Conservation (phyloP, 2,888 invertebrate species). For the Bombylius discolor region DNA sequence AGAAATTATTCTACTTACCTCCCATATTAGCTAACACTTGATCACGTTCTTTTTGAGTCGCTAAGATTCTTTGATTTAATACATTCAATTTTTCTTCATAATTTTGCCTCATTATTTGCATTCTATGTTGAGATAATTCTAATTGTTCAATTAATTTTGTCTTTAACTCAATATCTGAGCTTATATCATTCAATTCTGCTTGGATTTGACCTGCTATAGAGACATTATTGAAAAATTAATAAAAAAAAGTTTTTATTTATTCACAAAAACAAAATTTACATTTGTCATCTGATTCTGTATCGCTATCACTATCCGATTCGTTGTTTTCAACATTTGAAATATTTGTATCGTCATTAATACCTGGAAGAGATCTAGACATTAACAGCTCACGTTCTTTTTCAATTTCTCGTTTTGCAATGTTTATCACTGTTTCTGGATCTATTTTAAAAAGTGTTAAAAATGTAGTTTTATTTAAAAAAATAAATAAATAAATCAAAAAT, state of each 20-base stretch:
- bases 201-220: slow-evolving; percentile 44
- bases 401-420: slow-evolving; percentile 68
- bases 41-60: slow-evolving; percentile 83
- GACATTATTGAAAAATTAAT: slow-evolving; percentile 2
- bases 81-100: slow-evolving; percentile 85
- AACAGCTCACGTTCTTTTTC: slow-evolving; percentile 48
- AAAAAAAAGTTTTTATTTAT: background rate
- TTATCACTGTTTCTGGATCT: slow-evolving; percentile 44
- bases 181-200: slow-evolving; percentile 76
- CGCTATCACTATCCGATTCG: slow-evolving; percentile 44
- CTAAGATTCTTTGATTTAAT: slow-evolving; percentile 69
- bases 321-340: slow-evolving; percentile 45
- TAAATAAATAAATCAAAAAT: too few relatives aligned
- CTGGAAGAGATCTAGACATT: slow-evolving; percentile 33
- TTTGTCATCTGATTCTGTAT: slow-evolving; percentile 49
- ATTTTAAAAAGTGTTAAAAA: background rate
- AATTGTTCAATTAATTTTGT: slow-evolving; percentile 87
- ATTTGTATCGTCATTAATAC: slow-evolving; percentile 41
- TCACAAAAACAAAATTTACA: slow-evolving; percentile 22
- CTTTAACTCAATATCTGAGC: slow-evolving; percentile 89
- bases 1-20: background rate
- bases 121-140: slow-evolving; percentile 73
- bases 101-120: slow-evolving; percentile 73
- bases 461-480: background rate
- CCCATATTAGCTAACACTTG: slow-evolving; percentile 55